Conservation (phyloP, 2,888 invertebrate species). For the Philereme transversata region DNA sequence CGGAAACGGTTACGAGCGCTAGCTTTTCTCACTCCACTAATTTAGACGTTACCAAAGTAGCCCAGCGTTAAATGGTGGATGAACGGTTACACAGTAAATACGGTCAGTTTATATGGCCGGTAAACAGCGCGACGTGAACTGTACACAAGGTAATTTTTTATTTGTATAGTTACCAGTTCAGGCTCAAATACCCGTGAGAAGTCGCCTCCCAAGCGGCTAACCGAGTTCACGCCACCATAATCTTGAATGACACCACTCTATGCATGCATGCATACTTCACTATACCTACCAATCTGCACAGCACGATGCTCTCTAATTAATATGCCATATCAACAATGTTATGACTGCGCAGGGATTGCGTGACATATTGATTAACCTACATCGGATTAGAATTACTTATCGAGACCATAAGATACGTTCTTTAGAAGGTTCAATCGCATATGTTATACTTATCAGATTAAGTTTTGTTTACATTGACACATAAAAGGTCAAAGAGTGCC, state of each 20-base stretch:
- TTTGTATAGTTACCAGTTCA: conserved; percentile 75
- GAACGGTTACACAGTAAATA: conserved; percentile 78
- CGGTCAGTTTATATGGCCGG: conserved; percentile 76
- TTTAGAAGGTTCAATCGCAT: conserved; percentile 39
- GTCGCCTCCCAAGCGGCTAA: conserved; percentile 55
- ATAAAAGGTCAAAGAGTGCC: conserved; percentile 46
- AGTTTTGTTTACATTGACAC: conserved; percentile 43
- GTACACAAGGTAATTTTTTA: conserved; percentile 80
- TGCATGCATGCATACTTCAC: conserved; percentile 36
- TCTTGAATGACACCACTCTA: conserved; percentile 70
- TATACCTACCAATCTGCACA: conserved; percentile 56
- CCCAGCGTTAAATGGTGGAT: conserved; percentile 77
- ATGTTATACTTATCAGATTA: conserved; percentile 43
- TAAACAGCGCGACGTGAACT: conserved; percentile 80
- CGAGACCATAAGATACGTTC: conserved; percentile 34
- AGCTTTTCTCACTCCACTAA: conserved; percentile 82
- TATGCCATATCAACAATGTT: conserved; percentile 49
- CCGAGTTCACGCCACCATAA: conserved; percentile 54
- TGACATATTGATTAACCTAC: conserved; percentile 49
- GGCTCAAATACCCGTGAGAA: conserved; percentile 82
- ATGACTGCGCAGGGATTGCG: conserved; percentile 45
- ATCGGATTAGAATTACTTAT: conserved; percentile 38
- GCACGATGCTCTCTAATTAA: conserved; percentile 56
- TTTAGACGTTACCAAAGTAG: conserved; percentile 82
- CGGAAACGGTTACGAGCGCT: conserved; percentile 74